Evolutionary conservation across 2,888 invertebrate species (phyloP).

Genomic region (Morpho helenor): DNA sequence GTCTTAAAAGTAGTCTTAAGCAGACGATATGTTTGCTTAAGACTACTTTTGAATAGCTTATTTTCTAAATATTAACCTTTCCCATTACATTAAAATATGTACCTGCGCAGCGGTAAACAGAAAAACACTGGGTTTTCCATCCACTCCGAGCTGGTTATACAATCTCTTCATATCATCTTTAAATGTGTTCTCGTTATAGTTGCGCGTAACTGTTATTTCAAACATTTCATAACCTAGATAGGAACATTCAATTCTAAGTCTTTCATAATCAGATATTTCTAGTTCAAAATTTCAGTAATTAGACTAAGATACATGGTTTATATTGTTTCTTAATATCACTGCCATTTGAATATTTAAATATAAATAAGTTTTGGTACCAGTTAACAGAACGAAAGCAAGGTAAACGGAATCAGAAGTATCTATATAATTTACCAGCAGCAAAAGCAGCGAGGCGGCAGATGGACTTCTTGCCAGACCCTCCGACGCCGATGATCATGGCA

Average conservation of each 20-base stretch:
- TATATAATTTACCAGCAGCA: slow-evolving; percentile 81
- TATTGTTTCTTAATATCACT: no score
- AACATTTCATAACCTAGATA: slow-evolving; percentile 85
- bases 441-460: slow-evolving; percentile 89
- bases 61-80: no score
- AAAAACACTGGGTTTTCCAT: slow-evolving; percentile 88
- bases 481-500: slow-evolving; percentile 91
- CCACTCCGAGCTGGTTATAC: slow-evolving; percentile 87
- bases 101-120: slow-evolving; percentile 91
- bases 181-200: slow-evolving; percentile 90
- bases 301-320: no score
- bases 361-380: no score
- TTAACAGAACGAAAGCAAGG: no score
- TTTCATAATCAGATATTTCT: no score
- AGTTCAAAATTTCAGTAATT: no score
- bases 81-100: no score
- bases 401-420: neutral
- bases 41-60: no score
- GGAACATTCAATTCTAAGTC: neutral
- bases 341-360: no score
- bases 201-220: slow-evolving; percentile 89
- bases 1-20: no score
- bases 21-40: no score
- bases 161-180: slow-evolving; percentile 92
- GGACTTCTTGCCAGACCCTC: slow-evolving; percentile 93